A percentile compares a stretch with the other conserved stretches of the same genome.
Evolutionary conservation across 2,113 vertebrate species (phyloP).

Genomic region (Lycaon pictus): DNA sequence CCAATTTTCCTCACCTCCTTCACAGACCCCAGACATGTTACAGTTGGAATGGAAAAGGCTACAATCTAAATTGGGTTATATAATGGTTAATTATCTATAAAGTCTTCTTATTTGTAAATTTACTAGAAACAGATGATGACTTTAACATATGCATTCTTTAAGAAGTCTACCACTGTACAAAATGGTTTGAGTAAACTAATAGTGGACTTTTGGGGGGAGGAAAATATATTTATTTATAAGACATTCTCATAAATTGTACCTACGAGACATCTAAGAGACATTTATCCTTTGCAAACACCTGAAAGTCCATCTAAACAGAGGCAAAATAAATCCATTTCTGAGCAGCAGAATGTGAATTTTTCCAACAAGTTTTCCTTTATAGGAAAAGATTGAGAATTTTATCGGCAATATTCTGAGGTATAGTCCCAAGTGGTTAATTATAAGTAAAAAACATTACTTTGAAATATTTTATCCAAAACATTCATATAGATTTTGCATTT

Average conservation of each 20-base stretch:
- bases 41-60: constrained; percentile 5
- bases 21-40: neutral
- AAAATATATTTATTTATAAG: constrained; percentile 32
- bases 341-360: neutral
- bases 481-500: neutral
- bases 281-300: neutral
- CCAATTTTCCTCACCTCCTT: constrained; percentile 50
- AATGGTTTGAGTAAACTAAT: neutral
- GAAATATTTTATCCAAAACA: constrained; percentile 42
- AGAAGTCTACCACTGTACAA: neutral
- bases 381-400: neutral
- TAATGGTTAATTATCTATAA: neutral
- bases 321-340: neutral
- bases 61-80: neutral
- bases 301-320: neutral
- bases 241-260: constrained; percentile 19
- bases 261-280: neutral
- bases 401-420: neutral
- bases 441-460: neutral
- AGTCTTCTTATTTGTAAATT: neutral
- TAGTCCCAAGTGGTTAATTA: neutral
- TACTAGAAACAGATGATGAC: neutral
- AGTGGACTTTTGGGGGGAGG: neutral
- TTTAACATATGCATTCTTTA: neutral
- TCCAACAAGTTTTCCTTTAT: neutral